Evolutionary conservation across 2,888 invertebrate species (phyloP).

Genomic region (Hypercompe scribonia): DNA sequence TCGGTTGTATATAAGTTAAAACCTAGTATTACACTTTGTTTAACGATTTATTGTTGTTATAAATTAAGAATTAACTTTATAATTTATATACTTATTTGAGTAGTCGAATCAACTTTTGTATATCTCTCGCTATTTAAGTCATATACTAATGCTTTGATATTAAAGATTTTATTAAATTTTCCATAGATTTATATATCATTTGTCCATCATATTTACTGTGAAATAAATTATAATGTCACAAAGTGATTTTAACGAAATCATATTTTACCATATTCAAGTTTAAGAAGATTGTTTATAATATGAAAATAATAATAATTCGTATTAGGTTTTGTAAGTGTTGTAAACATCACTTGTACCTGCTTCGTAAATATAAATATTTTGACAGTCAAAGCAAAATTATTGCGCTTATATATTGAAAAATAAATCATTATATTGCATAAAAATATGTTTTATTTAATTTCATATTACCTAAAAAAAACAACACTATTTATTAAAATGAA

Average conservation of each 20-base stretch:
- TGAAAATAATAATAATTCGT: conserved; percentile 53
- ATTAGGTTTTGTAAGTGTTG: conserved; percentile 79
- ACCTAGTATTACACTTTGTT: conserved; percentile 68
- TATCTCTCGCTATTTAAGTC: conserved; percentile 55
- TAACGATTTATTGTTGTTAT: conserved; percentile 67
- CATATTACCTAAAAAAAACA: not conserved
- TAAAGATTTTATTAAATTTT: conserved; percentile 55
- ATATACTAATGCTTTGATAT: conserved; percentile 68
- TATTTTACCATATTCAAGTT: conserved; percentile 42
- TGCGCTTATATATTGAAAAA: conserved; percentile 85
- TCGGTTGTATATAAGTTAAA: conserved; percentile 63
- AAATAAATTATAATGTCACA: conserved; percentile 59
- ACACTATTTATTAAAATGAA: not conserved
- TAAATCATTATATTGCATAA: conserved; percentile 84
- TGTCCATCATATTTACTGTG: conserved; percentile 46
- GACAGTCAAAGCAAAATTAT: conserved; percentile 86
- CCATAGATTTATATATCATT: conserved; percentile 57
- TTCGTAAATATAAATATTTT: conserved; percentile 82
- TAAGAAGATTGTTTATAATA: conserved; percentile 48
- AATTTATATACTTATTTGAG: conserved; percentile 64
- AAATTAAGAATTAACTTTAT: conserved; percentile 64
- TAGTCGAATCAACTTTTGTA: conserved; percentile 60
- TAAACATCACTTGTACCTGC: conserved; percentile 86
- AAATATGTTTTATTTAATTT: conserved; percentile 59
- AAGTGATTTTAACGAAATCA: conserved; percentile 58